Conservation (phyloP, 2,888 invertebrate species). For the Mythimna pallens region DNA sequence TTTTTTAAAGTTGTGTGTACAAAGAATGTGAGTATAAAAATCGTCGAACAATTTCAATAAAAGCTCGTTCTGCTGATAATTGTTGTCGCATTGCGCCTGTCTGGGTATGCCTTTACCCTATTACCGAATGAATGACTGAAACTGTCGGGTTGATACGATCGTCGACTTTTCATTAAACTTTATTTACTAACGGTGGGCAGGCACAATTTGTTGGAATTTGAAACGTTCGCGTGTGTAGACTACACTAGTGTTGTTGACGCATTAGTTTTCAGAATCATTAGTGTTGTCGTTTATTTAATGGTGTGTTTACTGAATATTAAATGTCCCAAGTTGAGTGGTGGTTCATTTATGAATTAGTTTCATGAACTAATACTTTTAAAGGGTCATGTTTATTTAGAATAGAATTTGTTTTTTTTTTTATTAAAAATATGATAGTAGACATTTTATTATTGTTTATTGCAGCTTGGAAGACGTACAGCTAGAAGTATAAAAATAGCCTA, state of each 20-base stretch:
- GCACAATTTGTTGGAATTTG: conserved; percentile 12
- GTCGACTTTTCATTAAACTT: conserved; percentile 35
- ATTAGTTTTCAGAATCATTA: conserved; percentile 16
- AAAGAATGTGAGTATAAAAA: background rate
- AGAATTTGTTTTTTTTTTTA: too few species aligned
- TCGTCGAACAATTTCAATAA: background rate
- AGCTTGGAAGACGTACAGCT: too few species aligned
- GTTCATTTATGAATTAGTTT: too few species aligned
- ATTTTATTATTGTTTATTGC: too few species aligned
- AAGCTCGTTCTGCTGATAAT: too few species aligned
- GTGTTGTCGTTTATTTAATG: background rate
- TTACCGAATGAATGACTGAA: conserved; percentile 24
- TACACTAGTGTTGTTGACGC: conserved; percentile 1
- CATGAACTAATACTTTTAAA: too few species aligned
- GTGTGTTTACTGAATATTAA: background rate
- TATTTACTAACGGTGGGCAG: conserved; percentile 23
- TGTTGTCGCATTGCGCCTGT: background rate
- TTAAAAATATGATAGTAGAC: too few species aligned
- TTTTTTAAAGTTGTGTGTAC: too few species aligned
- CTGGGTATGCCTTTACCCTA: background rate
- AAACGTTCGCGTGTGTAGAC: conserved; percentile 5
- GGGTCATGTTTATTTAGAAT: too few species aligned
- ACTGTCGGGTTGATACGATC: conserved; percentile 27
- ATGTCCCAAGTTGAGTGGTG: too few species aligned
- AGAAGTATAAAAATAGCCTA: too few species aligned